Evolutionary conservation across 2,113 vertebrate genomes (phyloP), one percentile per base, ranked within the genome.

Genomic region (Pandion haliaetus): DNA sequence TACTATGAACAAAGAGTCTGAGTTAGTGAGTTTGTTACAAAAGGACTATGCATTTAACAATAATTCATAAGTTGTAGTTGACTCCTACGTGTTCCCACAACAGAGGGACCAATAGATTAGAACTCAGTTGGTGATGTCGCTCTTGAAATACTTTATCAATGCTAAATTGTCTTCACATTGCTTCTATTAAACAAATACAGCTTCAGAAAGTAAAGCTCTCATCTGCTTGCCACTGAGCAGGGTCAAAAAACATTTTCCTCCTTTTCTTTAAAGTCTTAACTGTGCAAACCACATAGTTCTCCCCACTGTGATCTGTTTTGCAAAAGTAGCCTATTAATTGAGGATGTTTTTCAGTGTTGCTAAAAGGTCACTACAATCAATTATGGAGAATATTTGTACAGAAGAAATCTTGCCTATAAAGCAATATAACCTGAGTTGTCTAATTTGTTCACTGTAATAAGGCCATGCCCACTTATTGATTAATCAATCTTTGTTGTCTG

Each of bases 361-460:
- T 73, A 72, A 97, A 98, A 98, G 97, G 97, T 98, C 96, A 95
- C 88, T 83, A 72, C 90, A 97, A 97, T 98, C 95, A 98, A 97
- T 98, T 97, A 94, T 58, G 79, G 88, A 88, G 86, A 95, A 92
- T 96, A 97, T 97, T 97, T 93, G 57, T 97, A 95, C 94, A 97
- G 88, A 96, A 97, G 93, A 96, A 98, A 97, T 97, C 96, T 96
- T 98, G 97, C 97, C 97, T 95, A 95, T 96, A 92, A 90, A 94
- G 96, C 95, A 97, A 94, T 98, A 97, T 96, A 97, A 97, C 87
- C 76, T 59, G 87, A 57, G 12, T 66, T 72, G 94, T 96, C 97
- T 98, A 97, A 98, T 98, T 98, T 98, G 97, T 98, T 98, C 97
- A 79, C 93, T 97, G 87, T 98, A 98, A 97, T 98, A 98, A 98